phyloP scores from a whole-genome alignment of 2,113 vertebrate genomes.

The Prochilodus magdalenae region DNA sequence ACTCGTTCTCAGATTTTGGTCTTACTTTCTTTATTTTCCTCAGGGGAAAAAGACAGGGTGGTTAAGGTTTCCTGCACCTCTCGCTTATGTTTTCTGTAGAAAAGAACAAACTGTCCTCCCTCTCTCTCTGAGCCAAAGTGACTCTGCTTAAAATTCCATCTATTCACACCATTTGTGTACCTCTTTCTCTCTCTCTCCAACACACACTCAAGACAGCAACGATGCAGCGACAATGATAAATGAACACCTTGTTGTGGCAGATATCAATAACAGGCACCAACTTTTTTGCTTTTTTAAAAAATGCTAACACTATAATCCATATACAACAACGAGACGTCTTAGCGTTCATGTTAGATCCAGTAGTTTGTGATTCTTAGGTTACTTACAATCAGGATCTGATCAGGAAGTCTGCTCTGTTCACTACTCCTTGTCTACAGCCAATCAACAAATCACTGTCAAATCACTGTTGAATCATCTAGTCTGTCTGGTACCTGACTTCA shows the following conservation, averaged over 20 bases:
- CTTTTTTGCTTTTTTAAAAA: neutral
- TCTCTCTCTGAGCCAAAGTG: neutral
- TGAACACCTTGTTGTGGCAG: too few relatives aligned
- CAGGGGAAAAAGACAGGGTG: neutral
- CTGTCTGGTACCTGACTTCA: too few relatives aligned
- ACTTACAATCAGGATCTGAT: too few relatives aligned
- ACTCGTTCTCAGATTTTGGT: constrained; percentile 4
- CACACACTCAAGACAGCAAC: neutral
- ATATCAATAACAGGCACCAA: neutral
- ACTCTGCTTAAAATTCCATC: neutral
- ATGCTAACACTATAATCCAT: neutral
- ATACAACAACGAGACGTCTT: neutral
- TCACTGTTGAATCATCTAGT: too few relatives aligned
- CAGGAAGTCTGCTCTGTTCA: too few relatives aligned
- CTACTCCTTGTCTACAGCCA: too few relatives aligned
- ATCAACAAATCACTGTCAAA: too few relatives aligned
- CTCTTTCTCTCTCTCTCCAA: neutral
- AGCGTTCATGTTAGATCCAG: too few relatives aligned
- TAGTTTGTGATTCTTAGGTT: too few relatives aligned
- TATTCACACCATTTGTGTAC: neutral
- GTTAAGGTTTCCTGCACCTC: constrained; percentile 12
- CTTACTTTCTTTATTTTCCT: neutral
- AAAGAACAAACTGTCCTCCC: neutral
- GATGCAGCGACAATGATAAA: neutral
- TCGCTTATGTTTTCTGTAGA: neutral